Conservation (phyloP, 2,113 vertebrate species). For the Scartelaos histophorus region DNA sequence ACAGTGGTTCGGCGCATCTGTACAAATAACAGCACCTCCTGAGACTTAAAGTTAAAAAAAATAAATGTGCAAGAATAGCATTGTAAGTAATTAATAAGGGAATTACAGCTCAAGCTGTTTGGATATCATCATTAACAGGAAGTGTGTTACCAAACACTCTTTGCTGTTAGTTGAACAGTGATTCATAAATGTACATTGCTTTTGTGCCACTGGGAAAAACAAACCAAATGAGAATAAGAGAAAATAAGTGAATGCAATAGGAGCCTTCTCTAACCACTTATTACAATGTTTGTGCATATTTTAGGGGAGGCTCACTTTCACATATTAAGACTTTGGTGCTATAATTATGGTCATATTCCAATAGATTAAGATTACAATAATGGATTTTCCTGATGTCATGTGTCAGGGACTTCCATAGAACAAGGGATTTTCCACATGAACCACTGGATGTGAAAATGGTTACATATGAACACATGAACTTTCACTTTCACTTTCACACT, state of each 20-base stretch:
- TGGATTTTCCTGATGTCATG: background rate
- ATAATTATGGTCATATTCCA: too few relatives aligned
- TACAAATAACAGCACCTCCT: constrained; percentile 37
- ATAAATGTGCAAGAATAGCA: constrained; percentile 51
- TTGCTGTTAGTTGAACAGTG: constrained; percentile 30
- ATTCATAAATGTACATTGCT: constrained; percentile 35
- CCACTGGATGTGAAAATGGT: background rate
- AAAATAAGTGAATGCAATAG: background rate
- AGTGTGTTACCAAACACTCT: constrained; percentile 14
- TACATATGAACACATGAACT: background rate
- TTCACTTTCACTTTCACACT: too few relatives aligned
- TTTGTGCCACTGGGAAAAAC: constrained; percentile 25
- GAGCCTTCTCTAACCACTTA: background rate
- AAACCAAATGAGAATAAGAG: constrained; percentile 19
- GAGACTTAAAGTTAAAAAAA: constrained; percentile 44
- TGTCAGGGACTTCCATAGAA: background rate
- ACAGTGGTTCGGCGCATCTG: constrained; percentile 30
- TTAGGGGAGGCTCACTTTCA: too few relatives aligned
- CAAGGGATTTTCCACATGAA: background rate
- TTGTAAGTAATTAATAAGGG: constrained; percentile 58
- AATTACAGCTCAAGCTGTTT: constrained; percentile 54
- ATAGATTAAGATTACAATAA: background rate
- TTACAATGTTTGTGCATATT: too few relatives aligned
- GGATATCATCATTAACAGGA: constrained; percentile 48
- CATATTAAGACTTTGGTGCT: too few relatives aligned